phyloP scores from a whole-genome alignment of 2,797 vertebrate species.

The Sebastes minor region DNA sequence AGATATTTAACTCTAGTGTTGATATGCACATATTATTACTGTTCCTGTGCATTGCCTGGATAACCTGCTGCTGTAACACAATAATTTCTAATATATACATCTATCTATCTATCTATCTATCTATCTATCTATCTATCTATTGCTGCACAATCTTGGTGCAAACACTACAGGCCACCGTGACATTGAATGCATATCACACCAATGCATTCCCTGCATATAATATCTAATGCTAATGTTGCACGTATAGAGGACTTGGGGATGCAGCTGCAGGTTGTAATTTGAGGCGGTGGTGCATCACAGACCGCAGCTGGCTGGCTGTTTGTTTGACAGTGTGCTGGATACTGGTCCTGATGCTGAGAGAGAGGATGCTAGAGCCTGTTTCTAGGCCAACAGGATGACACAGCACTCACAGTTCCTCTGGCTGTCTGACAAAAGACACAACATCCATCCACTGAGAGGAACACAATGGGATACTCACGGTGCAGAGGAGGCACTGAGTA shows the following conservation, averaged over 20 bases:
- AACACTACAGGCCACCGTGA: not conserved
- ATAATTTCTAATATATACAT: too few relatives aligned
- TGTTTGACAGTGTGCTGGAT: constrained; percentile 35
- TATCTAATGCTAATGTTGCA: not conserved
- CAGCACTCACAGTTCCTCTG: constrained; percentile 58
- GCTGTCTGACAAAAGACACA: constrained; percentile 27
- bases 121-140: not conserved
- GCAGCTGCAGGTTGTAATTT: constrained; percentile 8
- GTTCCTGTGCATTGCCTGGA: too few relatives aligned
- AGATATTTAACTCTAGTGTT: too few relatives aligned
- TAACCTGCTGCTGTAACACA: too few relatives aligned
- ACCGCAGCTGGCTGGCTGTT: constrained; percentile 18
- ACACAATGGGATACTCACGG: constrained; percentile 76
- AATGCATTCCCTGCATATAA: not conserved
- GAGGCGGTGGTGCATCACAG: constrained; percentile 29
- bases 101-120: not conserved
- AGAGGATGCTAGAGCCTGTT: constrained; percentile 23
- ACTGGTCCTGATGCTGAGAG: constrained; percentile 62
- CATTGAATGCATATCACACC: not conserved
- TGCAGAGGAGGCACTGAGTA: constrained; percentile 82
- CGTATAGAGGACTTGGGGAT: not conserved
- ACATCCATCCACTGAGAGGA: not conserved
- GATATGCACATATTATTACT: too few relatives aligned
- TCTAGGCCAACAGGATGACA: constrained; percentile 69
- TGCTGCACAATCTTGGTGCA: not conserved